Base-by-base conservation (phyloP, 2,888 invertebrate species). In the Bimastos eiseni region DNA sequence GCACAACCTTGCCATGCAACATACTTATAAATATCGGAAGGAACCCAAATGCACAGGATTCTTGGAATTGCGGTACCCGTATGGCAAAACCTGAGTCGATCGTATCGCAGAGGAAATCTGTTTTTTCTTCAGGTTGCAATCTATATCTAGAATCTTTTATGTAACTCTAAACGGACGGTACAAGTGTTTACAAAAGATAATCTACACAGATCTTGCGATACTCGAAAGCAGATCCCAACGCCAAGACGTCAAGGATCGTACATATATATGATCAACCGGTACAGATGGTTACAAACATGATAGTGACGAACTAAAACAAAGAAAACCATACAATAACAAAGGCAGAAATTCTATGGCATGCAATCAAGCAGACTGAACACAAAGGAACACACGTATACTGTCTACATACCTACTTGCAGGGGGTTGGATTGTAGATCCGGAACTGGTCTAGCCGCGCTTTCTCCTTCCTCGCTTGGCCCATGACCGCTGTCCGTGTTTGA, bases 381-480 rank as follows among this genome's bases (percentile, higher is more conserved):
- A 36, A 37, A 86, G 36, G 86, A 86, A 86, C 86, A 36, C 24
- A n/a, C 49, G 49, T 24, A 34, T 86, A 86, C 86, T 86, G 0
- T 34, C 86, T 86, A 86, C 86, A 34, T 86, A 86, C 86, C 86
- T 86, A 86, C 86, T 86, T 86, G 86, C 13, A 86, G 36, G 37
- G 86, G 34, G 86, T 86, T 86, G 36, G 24, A 4, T 34, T 36
- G 86, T 11, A 13, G 34, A 37, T 86, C 86, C 86, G 33, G 86
- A 30, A 4, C 11, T 5, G 86, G 36, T 8, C 36, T 37, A 4
- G 84, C 33, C 4, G 84, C 36, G 86, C 86, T 86, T 19, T 91
- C 91, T 30, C 91, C 91, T n/a, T 91, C 91, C 49, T 91, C 91
- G 86, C 91, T 91, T 24, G 91, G 91, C 38, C 91, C 91, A 30